Evolutionary conservation across 2,113 vertebrate species (phyloP), one percentile per base, ranked within the genome.

Genomic region (Craseonycteris thonglongyai): DNA sequence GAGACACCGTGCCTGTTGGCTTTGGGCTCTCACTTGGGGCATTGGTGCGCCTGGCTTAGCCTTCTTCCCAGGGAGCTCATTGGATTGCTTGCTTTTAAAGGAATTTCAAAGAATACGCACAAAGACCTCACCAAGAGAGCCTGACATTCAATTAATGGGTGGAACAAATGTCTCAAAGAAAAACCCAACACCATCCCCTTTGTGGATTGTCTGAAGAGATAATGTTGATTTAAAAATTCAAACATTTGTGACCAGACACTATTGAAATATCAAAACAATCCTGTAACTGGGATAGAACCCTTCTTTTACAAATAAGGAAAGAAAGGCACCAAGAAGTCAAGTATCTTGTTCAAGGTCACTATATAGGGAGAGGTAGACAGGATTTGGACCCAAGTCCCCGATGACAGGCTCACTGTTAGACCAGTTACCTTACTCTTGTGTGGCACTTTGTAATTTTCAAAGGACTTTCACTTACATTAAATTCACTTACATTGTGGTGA

Each of bases 241-340:
- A n/a, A 89, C 8, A 45, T 90, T 87, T 90, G 40, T 54, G 54
- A 28, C 26, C 75, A 38, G 49, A 88, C 24, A 6, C 0, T 33
- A 74, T 35, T 93, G 92, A 80, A 92, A 66, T 56, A 56, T 35
- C 16, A 88, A 76, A 75, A 75, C 6, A 63, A 16, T 28, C 4
- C 56, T 74, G 6, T 56, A 56, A 78, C 18, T 71, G 22, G 30
- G 30, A 14, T 59, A 80, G 40, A 66, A 78, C 42, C 0, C 45
- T 93, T 38, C 15, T 93, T 93, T 92, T 72, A 61, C 45, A 85
- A 58, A 89, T 35, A 85, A 68, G 75, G 38, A 75, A 68, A 86
- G 78, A 88, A 61, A 51, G 26, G 30, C 18, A 63, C 56, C 63
- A 35, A 91, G 85, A 84, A 76, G 56, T 56, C 35, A 76, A 72